These are phyloP conservation scores for Apotomis betuletana DNA, from an alignment of 2,888 invertebrate genomes.

Conservation along the genomic window DNA sequence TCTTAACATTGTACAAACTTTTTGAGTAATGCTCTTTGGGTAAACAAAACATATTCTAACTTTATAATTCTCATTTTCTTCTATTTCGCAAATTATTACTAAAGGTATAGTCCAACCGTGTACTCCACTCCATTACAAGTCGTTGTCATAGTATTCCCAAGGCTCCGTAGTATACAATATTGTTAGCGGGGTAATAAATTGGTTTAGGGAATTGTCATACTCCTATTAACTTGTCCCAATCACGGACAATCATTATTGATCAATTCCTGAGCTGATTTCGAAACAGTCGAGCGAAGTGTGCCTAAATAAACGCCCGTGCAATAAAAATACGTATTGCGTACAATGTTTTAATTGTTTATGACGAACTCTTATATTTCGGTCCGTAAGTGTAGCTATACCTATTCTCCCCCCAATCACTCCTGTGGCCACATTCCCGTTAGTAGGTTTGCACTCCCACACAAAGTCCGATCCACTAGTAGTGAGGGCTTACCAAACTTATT, in stretches of 20 bases:
- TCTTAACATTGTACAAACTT: too few species aligned
- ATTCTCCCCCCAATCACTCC: too few species aligned
- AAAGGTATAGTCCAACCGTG: slow-evolving; percentile 12
- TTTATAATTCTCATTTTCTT: background rate
- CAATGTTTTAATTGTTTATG: background rate
- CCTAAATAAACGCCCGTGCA: background rate
- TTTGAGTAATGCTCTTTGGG: too few species aligned
- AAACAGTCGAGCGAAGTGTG: slow-evolving; percentile 8
- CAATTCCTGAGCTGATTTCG: slow-evolving; percentile 14
- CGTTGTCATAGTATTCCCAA: slow-evolving; percentile 29
- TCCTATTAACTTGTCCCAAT: slow-evolving; percentile 36
- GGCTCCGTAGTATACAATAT: slow-evolving; percentile 36
- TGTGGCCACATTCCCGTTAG: too few species aligned
- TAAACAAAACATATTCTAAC: background rate
- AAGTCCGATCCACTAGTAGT: too few species aligned
- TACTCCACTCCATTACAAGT: slow-evolving; percentile 22
- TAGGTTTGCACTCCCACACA: too few species aligned
- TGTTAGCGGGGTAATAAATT: slow-evolving; percentile 39
- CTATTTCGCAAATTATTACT: slow-evolving; percentile 3
- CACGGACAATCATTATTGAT: slow-evolving; percentile 28
- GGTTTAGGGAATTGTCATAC: slow-evolving; percentile 40
- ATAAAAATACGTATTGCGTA: background rate
- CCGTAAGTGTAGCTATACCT: too few species aligned
- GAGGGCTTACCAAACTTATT: too few species aligned
- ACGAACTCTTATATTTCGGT: too few species aligned